Percentiles rank a stretch among this genome's conserved stretches.
phyloP scores from a whole-genome alignment of 2,113 vertebrate genomes.

The Stegostoma tigrinum region DNA sequence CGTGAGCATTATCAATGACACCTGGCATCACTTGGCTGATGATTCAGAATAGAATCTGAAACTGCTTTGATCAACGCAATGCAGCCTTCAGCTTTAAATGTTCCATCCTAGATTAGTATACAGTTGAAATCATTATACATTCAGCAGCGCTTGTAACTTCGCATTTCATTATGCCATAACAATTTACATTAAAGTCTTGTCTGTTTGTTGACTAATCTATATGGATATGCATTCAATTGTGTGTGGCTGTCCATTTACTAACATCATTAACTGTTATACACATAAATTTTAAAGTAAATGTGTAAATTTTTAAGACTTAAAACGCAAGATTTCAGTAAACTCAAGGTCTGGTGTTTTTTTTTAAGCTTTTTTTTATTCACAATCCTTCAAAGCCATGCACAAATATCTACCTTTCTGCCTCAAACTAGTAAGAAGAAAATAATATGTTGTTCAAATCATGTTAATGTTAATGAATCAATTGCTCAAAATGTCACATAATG shows the following conservation, averaged over 20 bases:
- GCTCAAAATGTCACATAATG: conserved; percentile 35
- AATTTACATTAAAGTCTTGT: neutral
- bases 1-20: neutral
- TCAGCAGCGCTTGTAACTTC: neutral
- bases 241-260: neutral
- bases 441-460: conserved; percentile 26
- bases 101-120: neutral
- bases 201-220: neutral
- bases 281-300: neutral
- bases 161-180: neutral
- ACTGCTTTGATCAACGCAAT: neutral
- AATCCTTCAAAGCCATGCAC: neutral
- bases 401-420: neutral
- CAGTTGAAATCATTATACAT: neutral
- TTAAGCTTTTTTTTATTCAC: neutral
- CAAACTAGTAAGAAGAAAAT: conserved; percentile 22
- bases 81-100: neutral
- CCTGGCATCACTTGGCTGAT: neutral
- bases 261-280: neutral
- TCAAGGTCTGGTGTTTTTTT: conserved; percentile 2
- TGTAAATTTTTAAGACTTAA: neutral
- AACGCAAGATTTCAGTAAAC: conserved; percentile 37
- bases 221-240: neutral
- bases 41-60: neutral
- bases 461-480: conserved; percentile 36